phyloP scores from a whole-genome alignment of 2,797 vertebrate species.

The Alosa sapidissima region DNA sequence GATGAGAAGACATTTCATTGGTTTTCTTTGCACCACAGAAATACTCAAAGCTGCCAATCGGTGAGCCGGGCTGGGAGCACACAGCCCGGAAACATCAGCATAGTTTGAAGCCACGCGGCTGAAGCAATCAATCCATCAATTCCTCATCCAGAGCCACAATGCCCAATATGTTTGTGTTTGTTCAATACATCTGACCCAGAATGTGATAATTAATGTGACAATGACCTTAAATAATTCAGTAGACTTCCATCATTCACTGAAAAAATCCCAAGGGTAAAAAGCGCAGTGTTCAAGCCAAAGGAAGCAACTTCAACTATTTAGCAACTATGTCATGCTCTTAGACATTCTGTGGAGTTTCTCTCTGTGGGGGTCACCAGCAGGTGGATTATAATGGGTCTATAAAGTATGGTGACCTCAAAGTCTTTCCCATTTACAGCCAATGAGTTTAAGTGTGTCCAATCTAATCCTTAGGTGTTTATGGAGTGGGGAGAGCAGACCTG shows the following conservation, averaged over 20 bases:
- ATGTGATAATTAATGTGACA: slow-evolving; percentile 48
- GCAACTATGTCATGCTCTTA: slow-evolving; percentile 37
- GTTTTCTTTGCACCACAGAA: slow-evolving; percentile 31
- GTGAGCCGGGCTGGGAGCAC: slow-evolving; percentile 13
- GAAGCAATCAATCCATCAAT: slow-evolving; percentile 45
- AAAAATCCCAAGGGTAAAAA: background rate
- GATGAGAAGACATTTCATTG: slow-evolving; percentile 21
- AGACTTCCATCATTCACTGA: slow-evolving; percentile 36
- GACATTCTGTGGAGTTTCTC: slow-evolving; percentile 44
- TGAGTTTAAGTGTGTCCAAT: slow-evolving; percentile 69
- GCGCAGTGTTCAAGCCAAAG: background rate
- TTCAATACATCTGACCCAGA: slow-evolving; percentile 41
- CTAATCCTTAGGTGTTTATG: slow-evolving; percentile 65
- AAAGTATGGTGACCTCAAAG: slow-evolving; percentile 68
- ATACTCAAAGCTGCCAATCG: slow-evolving; percentile 32
- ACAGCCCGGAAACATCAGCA: slow-evolving; percentile 29
- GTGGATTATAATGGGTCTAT: slow-evolving; percentile 63
- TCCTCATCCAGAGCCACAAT: slow-evolving; percentile 21
- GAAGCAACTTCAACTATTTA: slow-evolving; percentile 14
- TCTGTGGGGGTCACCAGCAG: slow-evolving; percentile 40
- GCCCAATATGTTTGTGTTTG: slow-evolving; percentile 26
- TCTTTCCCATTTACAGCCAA: slow-evolving; percentile 68
- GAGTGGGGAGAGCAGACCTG: slow-evolving; percentile 57
- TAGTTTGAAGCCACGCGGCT: slow-evolving; percentile 34
- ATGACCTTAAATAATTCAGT: slow-evolving; percentile 55